Evolutionary conservation across 1,140 invertebrate genomes (phyloP).

Genomic region (Carposina sasakii): DNA sequence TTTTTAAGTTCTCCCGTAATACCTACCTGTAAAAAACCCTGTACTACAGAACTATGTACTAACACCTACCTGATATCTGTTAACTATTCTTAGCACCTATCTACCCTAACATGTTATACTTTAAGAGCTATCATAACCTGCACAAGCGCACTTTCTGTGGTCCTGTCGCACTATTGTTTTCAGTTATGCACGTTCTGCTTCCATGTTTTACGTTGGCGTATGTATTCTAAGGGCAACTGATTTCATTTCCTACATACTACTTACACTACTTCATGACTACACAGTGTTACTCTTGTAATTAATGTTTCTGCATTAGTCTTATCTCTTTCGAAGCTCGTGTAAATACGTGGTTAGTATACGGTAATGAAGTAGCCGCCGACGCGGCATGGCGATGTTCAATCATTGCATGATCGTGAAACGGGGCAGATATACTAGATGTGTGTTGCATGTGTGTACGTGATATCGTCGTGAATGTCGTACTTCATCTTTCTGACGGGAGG

Average conservation of each 20-base stretch:
- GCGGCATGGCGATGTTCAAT: slow-evolving; percentile 28
- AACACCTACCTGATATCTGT: background rate
- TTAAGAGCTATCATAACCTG: slow-evolving; percentile 10
- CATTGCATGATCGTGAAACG: slow-evolving; percentile 64
- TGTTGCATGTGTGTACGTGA: slow-evolving; percentile 70
- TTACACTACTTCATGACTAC: slow-evolving; percentile 51
- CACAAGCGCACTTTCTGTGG: slow-evolving; percentile 50
- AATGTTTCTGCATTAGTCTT: slow-evolving; percentile 48
- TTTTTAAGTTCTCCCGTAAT: slow-evolving; percentile 51
- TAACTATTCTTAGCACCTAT: slow-evolving; percentile 2
- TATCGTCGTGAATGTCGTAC: slow-evolving; percentile 64
- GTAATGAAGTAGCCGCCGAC: slow-evolving; percentile 20
- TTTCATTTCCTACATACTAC: slow-evolving; percentile 44
- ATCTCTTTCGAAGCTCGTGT: slow-evolving; percentile 43
- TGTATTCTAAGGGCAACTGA: slow-evolving; percentile 37
- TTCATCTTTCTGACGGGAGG: slow-evolving; percentile 60
- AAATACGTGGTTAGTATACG: slow-evolving; percentile 40
- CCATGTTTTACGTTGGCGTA: slow-evolving; percentile 37
- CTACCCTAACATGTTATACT: slow-evolving; percentile 18
- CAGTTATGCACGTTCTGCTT: slow-evolving; percentile 56
- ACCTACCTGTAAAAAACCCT: slow-evolving; percentile 22
- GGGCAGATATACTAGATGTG: slow-evolving; percentile 64
- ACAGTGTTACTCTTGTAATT: slow-evolving; percentile 50
- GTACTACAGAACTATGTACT: no score
- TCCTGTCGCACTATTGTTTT: slow-evolving; percentile 55